Conservation (phyloP, 2,888 invertebrate species). For the Tenthredo distinguenda region DNA sequence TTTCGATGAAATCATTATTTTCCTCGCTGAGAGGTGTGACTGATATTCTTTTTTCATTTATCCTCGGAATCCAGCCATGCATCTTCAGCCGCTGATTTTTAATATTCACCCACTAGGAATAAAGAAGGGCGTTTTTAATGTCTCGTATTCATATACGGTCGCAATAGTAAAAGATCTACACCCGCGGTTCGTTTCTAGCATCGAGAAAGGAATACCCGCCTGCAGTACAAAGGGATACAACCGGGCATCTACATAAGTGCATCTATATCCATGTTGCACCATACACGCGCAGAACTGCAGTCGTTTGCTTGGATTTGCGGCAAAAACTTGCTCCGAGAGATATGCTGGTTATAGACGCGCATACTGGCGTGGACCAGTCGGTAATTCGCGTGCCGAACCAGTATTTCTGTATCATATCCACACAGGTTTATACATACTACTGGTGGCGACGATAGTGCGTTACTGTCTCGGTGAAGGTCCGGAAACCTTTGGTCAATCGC, state of each 20-base stretch:
- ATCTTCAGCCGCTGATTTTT: conserved; percentile 21
- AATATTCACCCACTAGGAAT: conserved; percentile 18
- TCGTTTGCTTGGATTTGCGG: background rate
- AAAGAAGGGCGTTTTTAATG: conserved; percentile 12
- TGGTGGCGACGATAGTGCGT: background rate
- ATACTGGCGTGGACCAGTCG: background rate
- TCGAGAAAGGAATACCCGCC: conserved; percentile 12
- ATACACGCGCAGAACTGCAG: background rate
- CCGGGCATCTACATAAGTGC: conserved; percentile 33
- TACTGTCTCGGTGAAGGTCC: background rate
- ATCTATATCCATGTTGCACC: conserved; percentile 25
- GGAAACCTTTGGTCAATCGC: conserved; percentile 57
- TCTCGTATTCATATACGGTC: background rate
- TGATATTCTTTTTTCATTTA: background rate
- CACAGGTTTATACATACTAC: background rate
- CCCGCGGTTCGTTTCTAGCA: background rate
- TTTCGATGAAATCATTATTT: background rate
- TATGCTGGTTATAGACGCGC: background rate
- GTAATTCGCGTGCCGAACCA: background rate
- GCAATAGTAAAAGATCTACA: background rate
- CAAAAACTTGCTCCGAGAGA: conserved; percentile 30
- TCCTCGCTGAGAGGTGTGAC: background rate
- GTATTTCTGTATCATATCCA: background rate
- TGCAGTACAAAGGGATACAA: conserved; percentile 24
- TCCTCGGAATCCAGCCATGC: background rate